A percentile compares a stretch with the other conserved stretches of the same genome.
Evolutionary conservation across 2,888 invertebrate genomes (phyloP).

Genomic region (Nematopogon swammerdamellus): DNA sequence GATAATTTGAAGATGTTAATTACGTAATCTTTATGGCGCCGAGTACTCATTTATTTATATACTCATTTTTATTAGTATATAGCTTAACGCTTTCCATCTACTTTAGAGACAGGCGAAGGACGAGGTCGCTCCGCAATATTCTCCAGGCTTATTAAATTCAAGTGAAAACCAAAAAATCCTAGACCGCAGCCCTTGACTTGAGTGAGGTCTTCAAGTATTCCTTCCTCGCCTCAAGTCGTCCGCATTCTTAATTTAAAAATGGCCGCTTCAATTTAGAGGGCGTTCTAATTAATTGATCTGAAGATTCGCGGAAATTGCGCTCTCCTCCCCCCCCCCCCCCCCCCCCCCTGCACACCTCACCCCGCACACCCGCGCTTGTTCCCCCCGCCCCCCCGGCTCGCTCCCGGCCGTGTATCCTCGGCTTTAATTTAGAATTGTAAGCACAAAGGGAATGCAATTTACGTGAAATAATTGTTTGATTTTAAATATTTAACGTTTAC

Average conservation of each 20-base stretch:
- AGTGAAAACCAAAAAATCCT: background rate
- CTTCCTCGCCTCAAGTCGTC: conserved; percentile 8
- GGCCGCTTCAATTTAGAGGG: conserved; percentile 37
- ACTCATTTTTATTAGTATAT: too few species aligned
- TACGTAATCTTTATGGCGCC: too few species aligned
- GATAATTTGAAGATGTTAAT: too few species aligned
- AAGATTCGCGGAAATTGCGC: conserved; percentile 44
- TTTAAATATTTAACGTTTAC: conserved; percentile 32
- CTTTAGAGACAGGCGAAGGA: too few species aligned
- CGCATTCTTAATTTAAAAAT: conserved; percentile 24
- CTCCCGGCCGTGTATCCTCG: conserved; percentile 36
- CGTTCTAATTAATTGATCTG: conserved; percentile 52
- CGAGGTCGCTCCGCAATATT: background rate
- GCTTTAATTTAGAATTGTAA: conserved; percentile 54
- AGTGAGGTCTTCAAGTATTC: conserved; percentile 14
- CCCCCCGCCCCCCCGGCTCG: conserved; percentile 10
- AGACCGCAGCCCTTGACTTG: background rate
- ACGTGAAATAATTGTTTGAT: conserved; percentile 53
- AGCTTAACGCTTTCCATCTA: too few species aligned
- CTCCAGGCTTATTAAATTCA: background rate
- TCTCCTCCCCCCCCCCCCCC: conserved; percentile 14
- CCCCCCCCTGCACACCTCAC: conserved; percentile 14
- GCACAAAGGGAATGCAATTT: conserved; percentile 52
- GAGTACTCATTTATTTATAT: too few species aligned
- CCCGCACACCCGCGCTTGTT: too few species aligned